Evolutionary conservation across 2,113 vertebrate genomes (phyloP).

Genomic region (Puma concolor): DNA sequence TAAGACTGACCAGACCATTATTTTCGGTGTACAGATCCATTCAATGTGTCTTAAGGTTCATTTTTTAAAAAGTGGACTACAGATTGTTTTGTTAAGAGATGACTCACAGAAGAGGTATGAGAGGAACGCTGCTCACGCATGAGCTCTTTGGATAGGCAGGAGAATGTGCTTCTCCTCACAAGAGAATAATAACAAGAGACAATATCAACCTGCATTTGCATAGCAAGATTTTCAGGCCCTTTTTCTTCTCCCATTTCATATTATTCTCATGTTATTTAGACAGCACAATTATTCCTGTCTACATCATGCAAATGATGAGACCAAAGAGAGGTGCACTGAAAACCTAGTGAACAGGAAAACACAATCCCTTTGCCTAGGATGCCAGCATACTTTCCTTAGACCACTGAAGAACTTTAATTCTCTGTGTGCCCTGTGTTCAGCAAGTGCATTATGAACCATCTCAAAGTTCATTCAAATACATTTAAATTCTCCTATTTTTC

Average conservation of each 20-base stretch:
- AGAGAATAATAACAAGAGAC: neutral
- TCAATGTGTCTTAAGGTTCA: neutral
- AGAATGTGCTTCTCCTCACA: neutral
- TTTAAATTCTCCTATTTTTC: neutral
- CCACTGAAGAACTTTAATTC: neutral
- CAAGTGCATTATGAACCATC: neutral
- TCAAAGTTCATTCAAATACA: neutral
- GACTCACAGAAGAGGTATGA: neutral
- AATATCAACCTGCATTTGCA: neutral
- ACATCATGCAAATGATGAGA: neutral
- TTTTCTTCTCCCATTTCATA: neutral
- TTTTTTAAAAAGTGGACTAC: neutral
- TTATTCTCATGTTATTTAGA: slow-evolving; percentile 14
- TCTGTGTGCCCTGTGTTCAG: neutral
- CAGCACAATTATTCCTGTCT: neutral
- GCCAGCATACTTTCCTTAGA: neutral
- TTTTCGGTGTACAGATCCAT: neutral
- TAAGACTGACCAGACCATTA: neutral
- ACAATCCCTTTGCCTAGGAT: neutral
- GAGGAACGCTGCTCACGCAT: neutral
- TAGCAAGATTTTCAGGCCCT: neutral
- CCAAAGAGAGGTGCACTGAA: neutral
- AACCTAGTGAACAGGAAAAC: neutral
- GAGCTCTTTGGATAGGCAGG: neutral
- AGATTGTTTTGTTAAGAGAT: neutral